Conservation (phyloP, 2,113 vertebrate genomes). For the Chaetodon trifascialis region DNA sequence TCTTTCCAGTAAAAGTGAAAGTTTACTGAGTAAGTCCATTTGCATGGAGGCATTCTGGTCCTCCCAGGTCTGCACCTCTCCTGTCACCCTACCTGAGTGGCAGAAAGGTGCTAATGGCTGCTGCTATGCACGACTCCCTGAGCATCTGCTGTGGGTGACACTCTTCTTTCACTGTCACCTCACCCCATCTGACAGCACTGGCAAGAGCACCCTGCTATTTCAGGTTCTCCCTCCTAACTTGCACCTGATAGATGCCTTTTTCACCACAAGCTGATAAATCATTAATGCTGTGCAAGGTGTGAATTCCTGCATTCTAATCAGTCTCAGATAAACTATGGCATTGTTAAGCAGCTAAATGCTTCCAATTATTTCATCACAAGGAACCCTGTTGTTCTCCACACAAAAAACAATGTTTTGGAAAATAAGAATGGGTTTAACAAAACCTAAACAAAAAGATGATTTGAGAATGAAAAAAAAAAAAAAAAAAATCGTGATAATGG, state of each 20-base stretch:
- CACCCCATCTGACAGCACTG: conserved; percentile 72
- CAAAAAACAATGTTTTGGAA: conserved; percentile 8
- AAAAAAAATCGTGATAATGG: not conserved
- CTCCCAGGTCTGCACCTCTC: conserved; percentile 74
- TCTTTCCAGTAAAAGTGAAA: conserved; percentile 58
- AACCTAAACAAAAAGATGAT: conserved; percentile 19
- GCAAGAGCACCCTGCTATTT: conserved; percentile 69
- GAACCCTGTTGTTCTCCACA: not conserved
- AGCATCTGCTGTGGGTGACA: conserved; percentile 85
- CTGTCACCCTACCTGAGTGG: conserved; percentile 78
- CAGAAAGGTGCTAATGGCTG: conserved; percentile 86
- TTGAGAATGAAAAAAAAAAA: not conserved
- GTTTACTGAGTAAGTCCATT: conserved; percentile 57
- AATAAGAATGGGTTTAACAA: conserved; percentile 9
- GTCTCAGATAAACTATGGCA: conserved; percentile 23
- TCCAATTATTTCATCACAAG: conserved; percentile 11
- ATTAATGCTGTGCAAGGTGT: conserved; percentile 65
- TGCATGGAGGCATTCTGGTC: conserved; percentile 50
- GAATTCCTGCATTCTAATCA: conserved; percentile 63
- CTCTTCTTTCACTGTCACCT: conserved; percentile 79
- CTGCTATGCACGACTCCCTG: conserved; percentile 76
- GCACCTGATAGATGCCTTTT: conserved; percentile 71
- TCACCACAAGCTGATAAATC: conserved; percentile 64
- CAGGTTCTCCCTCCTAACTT: conserved; percentile 60
- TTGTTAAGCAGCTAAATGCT: conserved; percentile 20